Conservation (phyloP, 37 sponge, comb jelly and placozoan genomes). For the Theonella swinhoei region DNA sequence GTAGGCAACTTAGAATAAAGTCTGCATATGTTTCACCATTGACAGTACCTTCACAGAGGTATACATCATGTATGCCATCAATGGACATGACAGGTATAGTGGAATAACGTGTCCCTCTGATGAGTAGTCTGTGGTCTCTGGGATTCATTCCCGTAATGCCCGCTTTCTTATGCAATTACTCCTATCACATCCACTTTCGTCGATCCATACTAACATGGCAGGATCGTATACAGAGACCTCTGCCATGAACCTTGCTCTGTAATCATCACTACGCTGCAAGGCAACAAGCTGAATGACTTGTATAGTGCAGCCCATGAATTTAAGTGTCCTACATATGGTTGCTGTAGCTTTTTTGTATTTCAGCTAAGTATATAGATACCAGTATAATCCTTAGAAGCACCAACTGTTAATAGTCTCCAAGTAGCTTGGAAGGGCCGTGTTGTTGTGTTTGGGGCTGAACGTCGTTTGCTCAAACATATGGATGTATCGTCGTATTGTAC, state of each 20-base stretch:
- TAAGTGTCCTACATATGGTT: slow-evolving; percentile 24
- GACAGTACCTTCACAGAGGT: not conserved
- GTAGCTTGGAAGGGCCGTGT: slow-evolving; percentile 11
- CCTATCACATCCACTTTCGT: slow-evolving; percentile 40
- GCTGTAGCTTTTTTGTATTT: slow-evolving; percentile 1
- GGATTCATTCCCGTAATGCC: slow-evolving; percentile 23
- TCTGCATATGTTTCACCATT: slow-evolving; percentile 6
- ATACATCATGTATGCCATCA: slow-evolving; percentile 27
- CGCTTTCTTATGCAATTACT: slow-evolving; percentile 12
- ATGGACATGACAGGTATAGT: slow-evolving; percentile 25
- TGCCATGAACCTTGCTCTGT: slow-evolving; percentile 32
- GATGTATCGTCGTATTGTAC: slow-evolving; percentile 17
- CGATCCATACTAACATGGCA: slow-evolving; percentile 23
- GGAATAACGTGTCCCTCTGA: slow-evolving; percentile 18
- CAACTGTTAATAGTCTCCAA: slow-evolving; percentile 22
- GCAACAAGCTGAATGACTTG: slow-evolving; percentile 26
- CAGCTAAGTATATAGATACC: slow-evolving; percentile 19
- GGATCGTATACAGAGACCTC: slow-evolving; percentile 32
- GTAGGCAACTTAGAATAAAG: not conserved
- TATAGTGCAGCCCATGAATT: slow-evolving; percentile 31
- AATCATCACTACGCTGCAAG: slow-evolving; percentile 7
- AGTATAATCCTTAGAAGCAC: slow-evolving; percentile 10
- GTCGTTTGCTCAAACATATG: slow-evolving; percentile 15
- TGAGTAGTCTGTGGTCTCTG: slow-evolving; percentile 15
- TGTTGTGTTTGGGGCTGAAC: not conserved